A percentile compares a stretch with the other conserved stretches of the same genome.
Evolutionary conservation across 2,888 invertebrate species (phyloP).

Genomic region (Tetranychus piercei): DNA sequence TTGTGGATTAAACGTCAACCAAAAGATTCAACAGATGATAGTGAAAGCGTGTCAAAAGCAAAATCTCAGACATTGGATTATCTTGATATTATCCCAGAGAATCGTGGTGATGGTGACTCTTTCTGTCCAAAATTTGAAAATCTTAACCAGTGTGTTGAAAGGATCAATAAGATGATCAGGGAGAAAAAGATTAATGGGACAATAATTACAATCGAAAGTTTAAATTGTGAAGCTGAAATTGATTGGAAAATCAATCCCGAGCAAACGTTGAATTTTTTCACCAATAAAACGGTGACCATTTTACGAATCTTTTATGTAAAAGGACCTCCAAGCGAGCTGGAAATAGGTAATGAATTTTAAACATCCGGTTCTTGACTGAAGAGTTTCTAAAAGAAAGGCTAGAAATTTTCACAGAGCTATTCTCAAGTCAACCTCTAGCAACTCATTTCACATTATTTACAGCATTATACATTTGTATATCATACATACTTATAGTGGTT

Average conservation of each 20-base stretch:
- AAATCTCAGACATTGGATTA: not conserved
- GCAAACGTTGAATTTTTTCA: slow-evolving; percentile 10
- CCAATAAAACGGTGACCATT: slow-evolving; percentile 20
- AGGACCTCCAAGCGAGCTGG: slow-evolving; percentile 6
- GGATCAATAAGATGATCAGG: slow-evolving; percentile 14
- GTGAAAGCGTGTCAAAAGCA: not conserved
- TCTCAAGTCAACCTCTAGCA: too few species aligned
- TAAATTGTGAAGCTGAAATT: slow-evolving; percentile 16
- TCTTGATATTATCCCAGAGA: slow-evolving; percentile 3
- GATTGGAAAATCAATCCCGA: slow-evolving; percentile 22
- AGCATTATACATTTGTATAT: too few species aligned
- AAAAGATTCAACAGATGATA: not conserved
- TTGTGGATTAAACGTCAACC: slow-evolving; percentile 19
- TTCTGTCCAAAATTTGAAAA: slow-evolving; percentile 15
- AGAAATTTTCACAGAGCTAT: too few species aligned
- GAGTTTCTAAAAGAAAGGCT: too few species aligned
- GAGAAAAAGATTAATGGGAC: slow-evolving; percentile 15
- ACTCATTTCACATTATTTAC: too few species aligned
- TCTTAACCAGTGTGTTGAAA: slow-evolving; percentile 17
- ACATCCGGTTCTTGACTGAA: too few species aligned
- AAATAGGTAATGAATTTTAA: slow-evolving; percentile 12
- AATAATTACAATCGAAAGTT: slow-evolving; percentile 20
- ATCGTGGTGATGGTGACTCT: not conserved
- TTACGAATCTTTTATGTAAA: slow-evolving; percentile 19
- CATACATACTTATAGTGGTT: too few species aligned